Evolutionary conservation across 2,113 vertebrate genomes (phyloP), one percentile per base, ranked within the genome.

Genomic region (Platanista minor): DNA sequence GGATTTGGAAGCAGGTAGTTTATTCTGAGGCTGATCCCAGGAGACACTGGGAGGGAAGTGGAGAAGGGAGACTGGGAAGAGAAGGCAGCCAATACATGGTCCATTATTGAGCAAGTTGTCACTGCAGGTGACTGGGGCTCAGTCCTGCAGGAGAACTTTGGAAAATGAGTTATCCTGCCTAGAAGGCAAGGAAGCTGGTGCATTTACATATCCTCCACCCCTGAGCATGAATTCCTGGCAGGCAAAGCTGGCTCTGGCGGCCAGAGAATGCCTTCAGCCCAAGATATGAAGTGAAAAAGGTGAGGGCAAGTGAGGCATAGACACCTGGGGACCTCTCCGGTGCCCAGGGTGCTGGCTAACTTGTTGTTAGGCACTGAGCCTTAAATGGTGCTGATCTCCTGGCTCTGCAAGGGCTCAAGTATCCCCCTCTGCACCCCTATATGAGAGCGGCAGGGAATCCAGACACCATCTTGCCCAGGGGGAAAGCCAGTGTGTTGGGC

Each of bases 161-260:
- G 39, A 94, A 91, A 97, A 81, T 52, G 21, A 90, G 15, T 95
- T 94, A 64, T 75, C 33, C 25, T 85, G 18, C 43, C 41, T 52
- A 27, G 41, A 54, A 8, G 17, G 6, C 13, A 77, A 67, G 67
- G 36, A 74, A 69, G 20, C 33, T 57, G 89, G 3, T 75, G 29
- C n/a, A 15, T 80, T 67, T 57, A 36, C 39, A 66, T 25, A 61
- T 64, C 23, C 12, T 75, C 25, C 46, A 46, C 25, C 87, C 69
- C 69, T 54, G 33, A 74, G 39, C 21, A 41, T 77, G 75, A 69
- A 78, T 52, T 77, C 21, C 18, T 85, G 62, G n/a, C 41, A 67
- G 64, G 81, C 52, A 84, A 90, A 96, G 49, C 66, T 81, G 54
- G 12, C n/a, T 52, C 25, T 66, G 31, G 43, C 72, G 72, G 57